Percentiles rank a stretch among this genome's conserved stretches.
phyloP scores from a whole-genome alignment of 2,113 vertebrate species.

The Turdus rufiventris region DNA sequence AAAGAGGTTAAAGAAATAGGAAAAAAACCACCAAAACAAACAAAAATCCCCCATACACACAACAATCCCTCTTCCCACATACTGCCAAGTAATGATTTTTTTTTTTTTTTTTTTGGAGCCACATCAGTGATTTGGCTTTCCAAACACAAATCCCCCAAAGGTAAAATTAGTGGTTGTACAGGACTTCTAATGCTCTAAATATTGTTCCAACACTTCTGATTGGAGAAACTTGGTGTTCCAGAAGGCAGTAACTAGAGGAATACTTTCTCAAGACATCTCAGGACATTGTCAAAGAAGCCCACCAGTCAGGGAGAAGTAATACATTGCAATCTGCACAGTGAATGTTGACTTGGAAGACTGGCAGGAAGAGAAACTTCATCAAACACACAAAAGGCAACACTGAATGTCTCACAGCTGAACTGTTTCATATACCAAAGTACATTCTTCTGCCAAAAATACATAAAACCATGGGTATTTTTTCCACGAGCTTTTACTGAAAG shows the following conservation, averaged over 20 bases:
- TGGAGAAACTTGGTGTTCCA: background rate
- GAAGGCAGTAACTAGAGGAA: background rate
- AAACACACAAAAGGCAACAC: background rate
- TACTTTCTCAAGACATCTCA: background rate
- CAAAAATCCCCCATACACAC: accelerated
- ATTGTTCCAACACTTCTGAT: background rate
- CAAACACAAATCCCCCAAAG: background rate
- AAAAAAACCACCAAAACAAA: background rate
- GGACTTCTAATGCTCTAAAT: background rate
- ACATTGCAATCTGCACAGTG: background rate
- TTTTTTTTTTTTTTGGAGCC: background rate
- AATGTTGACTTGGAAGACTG: background rate
- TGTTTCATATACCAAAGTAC: background rate
- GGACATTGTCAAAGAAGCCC: background rate
- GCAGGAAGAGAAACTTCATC: background rate
- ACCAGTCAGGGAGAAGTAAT: background rate
- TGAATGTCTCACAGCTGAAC: conserved; percentile 5
- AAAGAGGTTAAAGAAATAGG: background rate
- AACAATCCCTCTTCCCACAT: background rate
- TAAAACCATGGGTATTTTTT: background rate
- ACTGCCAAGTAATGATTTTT: background rate
- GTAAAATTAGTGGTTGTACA: background rate
- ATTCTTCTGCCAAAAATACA: background rate
- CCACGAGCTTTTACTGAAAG: background rate
- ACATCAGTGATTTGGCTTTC: background rate